Base-by-base conservation (phyloP, 1,140 invertebrate genomes). In the Bombus terrestris region DNA sequence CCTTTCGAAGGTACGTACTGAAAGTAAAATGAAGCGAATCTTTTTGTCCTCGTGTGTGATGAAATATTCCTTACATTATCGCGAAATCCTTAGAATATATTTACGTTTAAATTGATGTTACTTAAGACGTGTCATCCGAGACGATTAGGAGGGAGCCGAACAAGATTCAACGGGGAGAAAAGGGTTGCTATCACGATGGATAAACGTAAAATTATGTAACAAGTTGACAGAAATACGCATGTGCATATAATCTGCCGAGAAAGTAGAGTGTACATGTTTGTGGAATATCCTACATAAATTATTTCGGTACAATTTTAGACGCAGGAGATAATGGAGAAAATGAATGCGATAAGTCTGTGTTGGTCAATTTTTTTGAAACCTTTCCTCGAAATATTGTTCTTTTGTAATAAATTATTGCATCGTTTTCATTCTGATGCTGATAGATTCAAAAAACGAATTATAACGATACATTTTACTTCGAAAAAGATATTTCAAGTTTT, bases 221-320 rank as follows among this genome's bases (percentile, higher is more conserved):
- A 39, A 57, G 57, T 57, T 83, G 87, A 86, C 85, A 76, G 78
- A 82, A 37, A 88, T n/a, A 62, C 59, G 8, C 79, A 72, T 71
- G 86, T 87, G 81, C 62, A 76, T 43, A 85, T 85, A 89, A 90
- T 90, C 77, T 25, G n/a, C 25, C 13, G 59, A 47, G 71, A 81
- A 81, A 85, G 43, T 62, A 43, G 43, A 53, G 47, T 22, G 18
- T 53, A 18, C 47, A 75, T 88, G 57, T 69, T 57, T 37, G 15
- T 18, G 68, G 43, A 77, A 78, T 83, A 66, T 74, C 41, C 77
- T 62, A 62, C 28, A 62, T 64, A 64, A 84, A 83, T 39, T 39
- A 39, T 72, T 79, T 62, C n/a, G 53, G 62, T 47, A 68, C 47
- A 37, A 47, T 81, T 81, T 71, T 53, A 32, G 43, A 28, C 43